These are phyloP conservation scores for Anhinga rufa DNA, from an alignment of 2,113 vertebrate genomes.

Conservation along the genomic window DNA sequence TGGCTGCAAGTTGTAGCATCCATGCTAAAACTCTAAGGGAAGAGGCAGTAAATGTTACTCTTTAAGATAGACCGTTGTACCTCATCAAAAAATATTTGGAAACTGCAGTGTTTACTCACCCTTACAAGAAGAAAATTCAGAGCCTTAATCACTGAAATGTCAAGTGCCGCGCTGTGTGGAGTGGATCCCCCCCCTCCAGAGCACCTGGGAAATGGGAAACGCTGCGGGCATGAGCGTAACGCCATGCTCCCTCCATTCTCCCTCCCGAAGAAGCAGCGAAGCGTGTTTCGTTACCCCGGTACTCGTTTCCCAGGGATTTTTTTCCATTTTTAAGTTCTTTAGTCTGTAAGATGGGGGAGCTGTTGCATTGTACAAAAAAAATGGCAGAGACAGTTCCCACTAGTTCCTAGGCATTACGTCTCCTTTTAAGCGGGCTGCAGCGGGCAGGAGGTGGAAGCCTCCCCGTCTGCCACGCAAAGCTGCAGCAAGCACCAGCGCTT, in stretches of 20 bases:
- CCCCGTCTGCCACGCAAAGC: background rate
- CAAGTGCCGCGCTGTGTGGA: background rate
- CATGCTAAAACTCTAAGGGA: accelerated
- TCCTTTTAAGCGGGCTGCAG: background rate
- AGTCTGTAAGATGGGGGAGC: constrained; percentile 67
- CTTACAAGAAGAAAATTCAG: background rate
- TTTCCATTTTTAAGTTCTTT: constrained; percentile 13
- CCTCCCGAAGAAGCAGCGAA: background rate
- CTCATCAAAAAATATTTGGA: background rate
- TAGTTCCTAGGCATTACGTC: background rate
- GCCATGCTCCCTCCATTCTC: no score
- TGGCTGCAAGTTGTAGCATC: accelerated
- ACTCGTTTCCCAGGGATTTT: background rate
- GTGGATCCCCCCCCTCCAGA: background rate
- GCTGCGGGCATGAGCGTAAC: background rate
- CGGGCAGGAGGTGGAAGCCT: background rate
- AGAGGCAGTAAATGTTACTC: background rate
- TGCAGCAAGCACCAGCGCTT: background rate
- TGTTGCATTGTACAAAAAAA: constrained; percentile 60
- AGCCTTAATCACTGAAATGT: background rate
- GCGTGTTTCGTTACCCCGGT: background rate
- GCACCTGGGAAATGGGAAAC: background rate
- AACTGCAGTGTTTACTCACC: background rate
- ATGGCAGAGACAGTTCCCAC: background rate
- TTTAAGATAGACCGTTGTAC: background rate